A percentile compares a stretch with the other conserved stretches of the same genome.
Conservation (phyloP, 2,797 vertebrate genomes). For the Ctenopoma multispine region DNA sequence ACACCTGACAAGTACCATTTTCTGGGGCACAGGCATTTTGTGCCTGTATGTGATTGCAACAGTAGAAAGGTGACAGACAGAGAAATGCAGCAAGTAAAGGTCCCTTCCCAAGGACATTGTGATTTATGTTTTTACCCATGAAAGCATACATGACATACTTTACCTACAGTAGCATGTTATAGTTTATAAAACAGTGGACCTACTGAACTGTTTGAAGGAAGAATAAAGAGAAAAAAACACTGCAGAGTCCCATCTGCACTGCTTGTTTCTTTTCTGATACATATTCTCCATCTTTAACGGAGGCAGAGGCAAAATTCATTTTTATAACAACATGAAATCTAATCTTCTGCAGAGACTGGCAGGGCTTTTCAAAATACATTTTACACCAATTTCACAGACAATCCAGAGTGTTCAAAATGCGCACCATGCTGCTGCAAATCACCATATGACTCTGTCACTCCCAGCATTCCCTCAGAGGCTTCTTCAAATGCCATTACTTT, state of each 20-base stretch:
- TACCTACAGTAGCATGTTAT: neutral
- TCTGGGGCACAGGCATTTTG: neutral
- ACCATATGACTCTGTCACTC: slow-evolving; percentile 35
- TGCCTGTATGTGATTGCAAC: neutral
- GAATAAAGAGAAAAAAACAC: neutral
- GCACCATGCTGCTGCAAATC: slow-evolving; percentile 36
- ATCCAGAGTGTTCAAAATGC: slow-evolving; percentile 41
- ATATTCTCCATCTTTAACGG: slow-evolving; percentile 23
- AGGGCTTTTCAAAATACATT: slow-evolving; percentile 41
- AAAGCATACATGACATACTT: neutral
- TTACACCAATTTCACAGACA: slow-evolving; percentile 39
- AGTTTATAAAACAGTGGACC: neutral
- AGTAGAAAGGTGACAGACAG: neutral
- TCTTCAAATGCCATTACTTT: slow-evolving; percentile 54
- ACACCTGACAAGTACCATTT: no score
- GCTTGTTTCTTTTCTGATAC: slow-evolving; percentile 4
- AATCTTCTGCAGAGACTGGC: slow-evolving; percentile 30
- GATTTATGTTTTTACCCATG: neutral
- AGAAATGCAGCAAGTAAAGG: neutral
- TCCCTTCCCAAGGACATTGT: neutral
- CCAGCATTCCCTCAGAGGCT: slow-evolving; percentile 37
- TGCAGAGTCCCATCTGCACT: neutral
- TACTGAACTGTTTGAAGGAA: neutral
- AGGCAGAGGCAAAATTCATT: slow-evolving; percentile 21
- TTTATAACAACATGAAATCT: slow-evolving; percentile 50